phyloP scores from a whole-genome alignment of 2,888 invertebrate species.

The Phengaris alcon region DNA sequence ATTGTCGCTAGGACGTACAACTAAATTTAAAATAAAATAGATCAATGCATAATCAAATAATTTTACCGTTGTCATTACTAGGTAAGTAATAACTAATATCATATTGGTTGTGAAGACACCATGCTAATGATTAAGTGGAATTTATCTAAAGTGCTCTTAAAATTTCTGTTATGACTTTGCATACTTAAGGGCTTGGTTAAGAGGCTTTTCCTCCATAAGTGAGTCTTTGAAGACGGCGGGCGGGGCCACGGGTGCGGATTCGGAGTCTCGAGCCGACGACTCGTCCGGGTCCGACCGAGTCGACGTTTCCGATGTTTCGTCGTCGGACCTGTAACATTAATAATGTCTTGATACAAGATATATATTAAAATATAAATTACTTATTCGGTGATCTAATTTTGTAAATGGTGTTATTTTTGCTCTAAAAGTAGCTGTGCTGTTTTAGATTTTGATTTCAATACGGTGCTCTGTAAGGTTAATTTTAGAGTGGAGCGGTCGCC shows the following conservation, averaged over 20 bases:
- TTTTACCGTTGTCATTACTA: not conserved
- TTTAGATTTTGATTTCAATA: too few relatives aligned
- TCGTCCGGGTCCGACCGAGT: slow-evolving; percentile 51
- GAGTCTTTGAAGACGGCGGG: slow-evolving; percentile 64
- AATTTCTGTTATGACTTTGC: slow-evolving; percentile 59
- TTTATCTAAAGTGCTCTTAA: not conserved
- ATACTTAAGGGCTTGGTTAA: slow-evolving; percentile 62
- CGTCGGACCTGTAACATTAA: slow-evolving; percentile 41
- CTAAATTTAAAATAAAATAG: not conserved
- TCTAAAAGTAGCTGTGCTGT: too few relatives aligned
- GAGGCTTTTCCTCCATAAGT: slow-evolving; percentile 65
- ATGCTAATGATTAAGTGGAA: not conserved
- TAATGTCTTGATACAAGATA: too few relatives aligned
- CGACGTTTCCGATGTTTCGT: slow-evolving; percentile 39
- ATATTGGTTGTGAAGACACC: not conserved
- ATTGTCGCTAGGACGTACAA: not conserved
- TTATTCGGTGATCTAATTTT: too few relatives aligned
- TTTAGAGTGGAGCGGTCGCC: too few relatives aligned
- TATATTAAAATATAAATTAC: too few relatives aligned
- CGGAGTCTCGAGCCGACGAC: slow-evolving; percentile 36
- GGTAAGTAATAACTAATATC: not conserved
- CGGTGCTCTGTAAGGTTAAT: too few relatives aligned
- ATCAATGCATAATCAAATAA: not conserved
- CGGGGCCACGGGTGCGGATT: slow-evolving; percentile 46
- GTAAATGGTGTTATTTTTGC: too few relatives aligned